A percentile compares a stretch with the other conserved stretches of the same genome.
Conservation (phyloP, 2,797 vertebrate species). For the Urosaurus nigricauda region DNA sequence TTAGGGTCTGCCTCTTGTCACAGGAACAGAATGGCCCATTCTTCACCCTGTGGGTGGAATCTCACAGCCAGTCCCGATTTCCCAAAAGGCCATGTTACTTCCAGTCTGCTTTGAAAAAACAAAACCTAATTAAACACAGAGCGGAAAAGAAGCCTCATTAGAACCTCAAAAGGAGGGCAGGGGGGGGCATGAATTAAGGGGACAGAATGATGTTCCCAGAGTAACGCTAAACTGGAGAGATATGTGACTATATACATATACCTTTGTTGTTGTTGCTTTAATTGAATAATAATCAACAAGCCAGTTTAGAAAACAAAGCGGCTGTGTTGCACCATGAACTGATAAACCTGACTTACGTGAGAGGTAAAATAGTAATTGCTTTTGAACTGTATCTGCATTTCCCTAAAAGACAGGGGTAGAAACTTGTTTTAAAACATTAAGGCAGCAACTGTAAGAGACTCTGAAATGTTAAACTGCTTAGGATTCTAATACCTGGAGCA, state of each 20-base stretch:
- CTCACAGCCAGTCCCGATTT: slow-evolving; percentile 55
- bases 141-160: slow-evolving; percentile 56
- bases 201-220: background rate
- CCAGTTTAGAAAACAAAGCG: background rate
- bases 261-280: background rate
- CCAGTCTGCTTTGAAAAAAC: slow-evolving; percentile 70
- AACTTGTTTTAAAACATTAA: background rate
- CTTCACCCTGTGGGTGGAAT: slow-evolving; percentile 73
- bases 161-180: slow-evolving; percentile 37
- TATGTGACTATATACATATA: background rate
- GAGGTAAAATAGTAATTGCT: background rate
- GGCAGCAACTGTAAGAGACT: background rate
- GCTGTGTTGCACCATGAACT: too few relatives aligned
- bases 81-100: slow-evolving; percentile 60
- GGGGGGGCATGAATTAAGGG: slow-evolving; percentile 2
- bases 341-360: background rate
- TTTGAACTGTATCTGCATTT: background rate
- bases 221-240: background rate
- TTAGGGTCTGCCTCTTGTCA: slow-evolving; percentile 58
- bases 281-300: background rate
- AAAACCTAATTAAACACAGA: slow-evolving; percentile 60
- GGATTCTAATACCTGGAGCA: background rate
- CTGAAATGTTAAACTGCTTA: background rate
- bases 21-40: slow-evolving; percentile 69
- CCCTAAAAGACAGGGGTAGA: background rate